Base-by-base conservation (phyloP, 30 jellyfish, hydroid and myxozoan genomes). In the Nemopilema nomurai region DNA sequence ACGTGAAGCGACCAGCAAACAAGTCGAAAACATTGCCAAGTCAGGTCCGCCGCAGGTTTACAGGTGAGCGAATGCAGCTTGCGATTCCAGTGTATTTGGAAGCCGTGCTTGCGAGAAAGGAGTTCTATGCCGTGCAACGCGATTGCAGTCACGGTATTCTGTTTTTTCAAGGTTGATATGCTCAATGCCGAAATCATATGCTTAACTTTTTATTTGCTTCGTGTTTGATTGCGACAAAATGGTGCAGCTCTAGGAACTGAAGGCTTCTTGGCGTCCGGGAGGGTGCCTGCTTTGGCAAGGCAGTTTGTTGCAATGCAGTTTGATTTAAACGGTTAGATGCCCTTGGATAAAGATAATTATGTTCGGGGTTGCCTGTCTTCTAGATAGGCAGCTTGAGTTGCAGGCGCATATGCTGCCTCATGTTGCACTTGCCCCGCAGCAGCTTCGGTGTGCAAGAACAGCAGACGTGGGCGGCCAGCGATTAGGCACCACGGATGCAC, bases 1-100 rank as follows among this genome's bases (percentile, higher is more conserved):
- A 67, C 22, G 32, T 29, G 29, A 67, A 67, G 49, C 6, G 57
- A 41, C 49, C 22, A 26, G 77, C 77, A 16, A 67, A 67, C 4
- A 67, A 67, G 41, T 67, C 77, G 22, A 67, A 67, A 32, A 18
- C 77, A 18, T 32, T 67, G 49, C 77, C 77, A 23, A 20, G 49
- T 29, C 29, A 29, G 3, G 51, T 67, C 6, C 33, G 77, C 4
- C 31, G 77, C 29, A 67, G 49, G 49, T 67, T 67, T 23, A 67
- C 77, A 67, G 77, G 77, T 67, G 49, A 20, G 77, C 18, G 16
- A 16, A 16, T 67, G 41, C 16, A 13, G 41, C 77, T 20, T 23
- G 41, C 51, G 16, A 16, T 23, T 67, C 16, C 23, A 17, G 30
- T 19, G 25, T 7, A 23, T 17, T 67, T 0, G 9, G 57, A 41